Evolutionary conservation across 2,113 vertebrate species (phyloP), one percentile per base, ranked within the genome.

Genomic region (Sterna hirundo): DNA sequence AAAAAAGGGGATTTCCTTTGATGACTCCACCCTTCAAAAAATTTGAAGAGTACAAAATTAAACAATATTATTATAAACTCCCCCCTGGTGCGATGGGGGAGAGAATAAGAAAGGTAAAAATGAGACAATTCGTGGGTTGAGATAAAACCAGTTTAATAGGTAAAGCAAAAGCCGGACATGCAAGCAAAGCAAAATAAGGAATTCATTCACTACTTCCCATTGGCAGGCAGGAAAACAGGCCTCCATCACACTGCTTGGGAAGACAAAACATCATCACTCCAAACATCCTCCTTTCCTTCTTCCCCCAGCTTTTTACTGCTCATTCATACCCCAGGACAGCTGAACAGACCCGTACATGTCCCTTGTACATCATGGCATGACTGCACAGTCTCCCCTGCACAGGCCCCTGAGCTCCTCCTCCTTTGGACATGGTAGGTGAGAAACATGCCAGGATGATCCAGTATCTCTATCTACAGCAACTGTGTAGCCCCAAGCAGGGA

Each of bases 101-200:
- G 27, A 46, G 15, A 77, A 38, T 32, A 3, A 2, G 44, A 49
- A 77, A 26, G 44, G 19, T 38, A 38, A 61, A 61, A 61, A 44
- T 23, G 44, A 77, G 44, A 61, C 61, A 77, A 77, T 20, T 49
- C 11, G 2, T 49, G 15, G 27, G 15, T 32, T 62, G 58, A 38
- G 20, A 38, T 54, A 38, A 64, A 74, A 4, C 4, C 26, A 46
- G 38, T 62, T 47, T 66, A 49, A 66, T 10, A 86, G 23, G 29
- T 49, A 66, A 40, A 86, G 52, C n/a, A n/a, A 58, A 65, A 40
- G 70, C 18, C 1, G 0, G 3, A 1, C 16, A 4, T 5, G 8
- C 6, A 76, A 54, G 9, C 11, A 58, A 72, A 66, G 13, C 26
- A 46, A 46, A 10, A 30, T 4, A 72, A 44, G 11, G 15, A 61